Evolutionary conservation across 2,113 vertebrate genomes (phyloP), one percentile per base, ranked within the genome.

Genomic region (Theropithecus gelada): DNA sequence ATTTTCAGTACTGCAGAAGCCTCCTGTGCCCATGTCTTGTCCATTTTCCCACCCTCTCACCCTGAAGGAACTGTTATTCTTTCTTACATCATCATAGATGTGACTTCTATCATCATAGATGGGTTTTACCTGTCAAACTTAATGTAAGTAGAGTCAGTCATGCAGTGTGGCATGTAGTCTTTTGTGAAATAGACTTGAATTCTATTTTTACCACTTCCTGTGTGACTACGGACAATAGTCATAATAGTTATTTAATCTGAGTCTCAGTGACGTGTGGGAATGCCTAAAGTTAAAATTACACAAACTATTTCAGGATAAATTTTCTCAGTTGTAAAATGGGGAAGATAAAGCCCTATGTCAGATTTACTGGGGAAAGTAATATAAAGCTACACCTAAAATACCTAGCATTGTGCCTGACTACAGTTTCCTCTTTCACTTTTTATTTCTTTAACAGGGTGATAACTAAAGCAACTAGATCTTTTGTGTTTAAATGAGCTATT

Each of bases 161-260:
- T 59, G 23, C 5, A 55, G 11, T 79, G 6, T 70, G 3, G 11
- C 79, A 10, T 70, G 3, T 35, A 83, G 68, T 52, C 25, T 86
- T 89, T 88, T 92, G 59, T 93, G 87, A 92, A 95, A 93, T 32
- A 45, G 38, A 83, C 6, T 72, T 96, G 52, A 94, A 38, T 89
- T 94, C 59, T 83, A 1, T 76, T 95, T 92, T 88, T 94, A 70
- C 43, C 66, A 66, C 12, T 90, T 55, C 32, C 40, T 48, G 6
- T 76, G 64, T 92, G 70, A 83, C 48, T 45, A 13, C 40, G 30
- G 57, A 66, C 35, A 75, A 82, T 45, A 45, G 45, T 45, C 45
- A 45, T 45, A 45, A 45, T 45, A 45, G 73, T 86, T 86, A 78
- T 72, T 55, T 92, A 72, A 40, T 94, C 43, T 20, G 50, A 82